Base-by-base conservation (phyloP, 2,113 vertebrate genomes). In the Neogale vison region DNA sequence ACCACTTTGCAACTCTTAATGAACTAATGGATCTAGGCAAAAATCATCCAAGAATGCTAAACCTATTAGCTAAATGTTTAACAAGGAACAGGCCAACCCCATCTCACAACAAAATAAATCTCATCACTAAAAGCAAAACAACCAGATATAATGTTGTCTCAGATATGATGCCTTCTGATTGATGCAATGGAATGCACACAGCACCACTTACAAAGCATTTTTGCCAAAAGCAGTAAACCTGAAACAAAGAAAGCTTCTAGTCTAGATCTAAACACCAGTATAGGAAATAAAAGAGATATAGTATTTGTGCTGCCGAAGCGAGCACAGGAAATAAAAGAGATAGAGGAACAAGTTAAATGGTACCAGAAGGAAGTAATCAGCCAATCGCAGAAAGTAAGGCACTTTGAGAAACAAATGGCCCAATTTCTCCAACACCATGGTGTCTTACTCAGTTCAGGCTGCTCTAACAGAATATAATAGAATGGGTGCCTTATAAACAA, bases 201-300 rank as follows among this genome's bases (percentile, higher is more conserved):
- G 47, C 71, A 90, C 45, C 29, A 76, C 24, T 57, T 84, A 76
- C 57, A 55, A 90, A 83, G 45, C 83, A 76, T 76, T 65, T 92
- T 76, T 89, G 93, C 55, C 67, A 89, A 83, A 95, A 95, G 34
- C 74, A 90, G 55, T 55, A 59, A 95, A 45, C 17, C 59, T 67
- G 80, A 95, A 95, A 90, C 57, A 83, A 83, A 83, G 55, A 31
- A 67, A 57, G 84, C 55, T 45, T 95, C 45, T 89, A 65, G 79
- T 63, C 77, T 83, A 83, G 26, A 65, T n/a, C 77, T 90, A 90
- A 90, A 65, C 65, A 65, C 45, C 15, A 55, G 17, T 84, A n/a
- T 31, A 45, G 59, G 57, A 65, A 90, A 76, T 84, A 77, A 84
- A 67, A 42, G n/a, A 88, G 24, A 61, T 29, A 83, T 1, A 42